These are phyloP conservation scores for Dreissena polymorpha DNA, from an alignment of 1,140 invertebrate genomes.

Conservation along the genomic window DNA sequence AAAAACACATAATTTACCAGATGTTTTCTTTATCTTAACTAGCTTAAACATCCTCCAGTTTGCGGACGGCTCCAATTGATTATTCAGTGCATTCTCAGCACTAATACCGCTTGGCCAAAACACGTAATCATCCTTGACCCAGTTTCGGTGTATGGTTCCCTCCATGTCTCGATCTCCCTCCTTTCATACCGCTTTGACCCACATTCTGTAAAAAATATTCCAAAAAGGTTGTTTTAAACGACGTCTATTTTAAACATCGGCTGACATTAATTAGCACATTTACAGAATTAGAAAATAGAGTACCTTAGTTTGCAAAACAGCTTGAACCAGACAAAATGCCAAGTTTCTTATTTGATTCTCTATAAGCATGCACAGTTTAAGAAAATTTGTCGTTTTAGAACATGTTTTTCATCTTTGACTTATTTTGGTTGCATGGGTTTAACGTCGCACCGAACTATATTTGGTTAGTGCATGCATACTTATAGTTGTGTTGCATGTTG, in stretches of 20 bases:
- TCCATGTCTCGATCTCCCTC: neutral
- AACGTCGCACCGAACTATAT: too few relatives aligned
- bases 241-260: neutral
- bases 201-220: conserved; percentile 2
- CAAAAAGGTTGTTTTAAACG: neutral
- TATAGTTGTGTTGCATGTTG: too few relatives aligned
- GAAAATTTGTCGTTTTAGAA: too few relatives aligned
- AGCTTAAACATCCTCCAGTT: neutral
- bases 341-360: too few relatives aligned
- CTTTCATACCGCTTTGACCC: neutral
- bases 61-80: neutral
- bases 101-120: neutral
- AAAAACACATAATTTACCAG: neutral
- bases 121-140: neutral
- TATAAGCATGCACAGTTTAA: too few relatives aligned
- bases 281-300: too few relatives aligned
- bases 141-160: neutral
- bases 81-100: neutral
- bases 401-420: too few relatives aligned
- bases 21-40: neutral
- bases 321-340: too few relatives aligned
- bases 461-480: too few relatives aligned
- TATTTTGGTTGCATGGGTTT: too few relatives aligned
- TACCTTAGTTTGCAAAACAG: too few relatives aligned
- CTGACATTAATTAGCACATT: too few relatives aligned